A percentile compares a stretch with the other conserved stretches of the same genome.
Evolutionary conservation across 2,113 vertebrate genomes (phyloP).

Genomic region (Emydocephalus ijimae): DNA sequence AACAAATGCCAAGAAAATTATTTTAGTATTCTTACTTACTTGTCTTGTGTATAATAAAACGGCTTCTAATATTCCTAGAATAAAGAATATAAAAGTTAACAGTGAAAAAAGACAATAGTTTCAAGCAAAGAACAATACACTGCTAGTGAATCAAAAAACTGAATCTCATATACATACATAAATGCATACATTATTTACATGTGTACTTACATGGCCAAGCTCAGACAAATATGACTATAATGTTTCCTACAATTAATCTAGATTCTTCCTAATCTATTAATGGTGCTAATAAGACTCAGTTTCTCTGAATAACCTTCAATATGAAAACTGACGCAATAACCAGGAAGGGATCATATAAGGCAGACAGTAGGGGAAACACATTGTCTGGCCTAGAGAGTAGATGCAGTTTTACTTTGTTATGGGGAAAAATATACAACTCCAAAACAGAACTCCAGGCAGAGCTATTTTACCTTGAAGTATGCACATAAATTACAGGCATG

Average conservation of each 20-base stretch:
- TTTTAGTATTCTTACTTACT: conserved; percentile 49
- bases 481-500: not conserved
- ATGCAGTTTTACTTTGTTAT: not conserved
- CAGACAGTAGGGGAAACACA: not conserved
- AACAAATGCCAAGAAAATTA: not conserved
- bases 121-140: not conserved
- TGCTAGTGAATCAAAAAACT: not conserved
- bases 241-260: not conserved
- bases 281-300: not conserved
- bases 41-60: conserved; percentile 45
- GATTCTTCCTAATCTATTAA: not conserved
- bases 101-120: not conserved
- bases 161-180: not conserved
- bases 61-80: conserved; percentile 64
- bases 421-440: not conserved
- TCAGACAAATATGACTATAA: not conserved
- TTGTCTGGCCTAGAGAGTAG: not conserved
- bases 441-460: not conserved
- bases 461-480: not conserved
- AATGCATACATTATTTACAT: not conserved
- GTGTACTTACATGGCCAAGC: not conserved
- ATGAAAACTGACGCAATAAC: not conserved
- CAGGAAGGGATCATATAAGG: not conserved
- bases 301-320: not conserved
- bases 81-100: conserved; percentile 41